Evolutionary conservation across 2,113 vertebrate genomes (phyloP).

Genomic region (Nannospalax galili): DNA sequence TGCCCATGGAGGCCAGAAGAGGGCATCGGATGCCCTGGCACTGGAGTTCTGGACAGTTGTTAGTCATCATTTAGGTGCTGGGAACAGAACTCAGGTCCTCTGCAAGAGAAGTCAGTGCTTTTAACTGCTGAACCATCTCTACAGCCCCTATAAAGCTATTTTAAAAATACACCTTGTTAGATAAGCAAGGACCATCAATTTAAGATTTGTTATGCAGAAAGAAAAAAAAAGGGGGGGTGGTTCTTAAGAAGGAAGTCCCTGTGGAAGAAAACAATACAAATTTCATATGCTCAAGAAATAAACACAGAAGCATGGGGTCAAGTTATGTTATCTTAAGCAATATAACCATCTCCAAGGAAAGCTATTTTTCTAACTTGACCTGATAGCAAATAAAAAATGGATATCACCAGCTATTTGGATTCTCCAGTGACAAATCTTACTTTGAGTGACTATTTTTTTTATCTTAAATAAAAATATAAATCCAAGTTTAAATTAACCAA

Average conservation of each 20-base stretch:
- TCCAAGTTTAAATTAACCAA: constrained; percentile 29
- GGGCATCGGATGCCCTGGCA: too few species aligned
- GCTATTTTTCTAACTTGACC: constrained; percentile 39
- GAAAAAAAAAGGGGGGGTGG: not conserved
- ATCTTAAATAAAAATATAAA: constrained; percentile 45
- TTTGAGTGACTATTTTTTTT: constrained; percentile 10
- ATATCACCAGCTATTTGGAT: not conserved
- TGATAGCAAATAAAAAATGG: constrained; percentile 22
- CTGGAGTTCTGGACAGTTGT: too few species aligned
- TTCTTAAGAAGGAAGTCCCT: not conserved
- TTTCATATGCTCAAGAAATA: not conserved
- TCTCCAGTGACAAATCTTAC: not conserved
- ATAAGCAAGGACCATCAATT: too few species aligned
- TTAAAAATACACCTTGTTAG: too few species aligned
- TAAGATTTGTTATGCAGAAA: not conserved
- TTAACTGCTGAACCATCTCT: too few species aligned
- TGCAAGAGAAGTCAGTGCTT: too few species aligned
- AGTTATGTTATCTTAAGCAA: constrained; percentile 25
- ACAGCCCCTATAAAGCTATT: too few species aligned
- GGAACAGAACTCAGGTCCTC: too few species aligned
- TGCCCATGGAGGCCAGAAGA: too few species aligned
- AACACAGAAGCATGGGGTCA: not conserved
- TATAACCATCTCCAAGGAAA: constrained; percentile 4
- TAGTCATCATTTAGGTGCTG: too few species aligned
- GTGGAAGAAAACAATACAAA: not conserved